Base-by-base conservation (phyloP, 1,140 invertebrate genomes). In the Conus betulinus region DNA sequence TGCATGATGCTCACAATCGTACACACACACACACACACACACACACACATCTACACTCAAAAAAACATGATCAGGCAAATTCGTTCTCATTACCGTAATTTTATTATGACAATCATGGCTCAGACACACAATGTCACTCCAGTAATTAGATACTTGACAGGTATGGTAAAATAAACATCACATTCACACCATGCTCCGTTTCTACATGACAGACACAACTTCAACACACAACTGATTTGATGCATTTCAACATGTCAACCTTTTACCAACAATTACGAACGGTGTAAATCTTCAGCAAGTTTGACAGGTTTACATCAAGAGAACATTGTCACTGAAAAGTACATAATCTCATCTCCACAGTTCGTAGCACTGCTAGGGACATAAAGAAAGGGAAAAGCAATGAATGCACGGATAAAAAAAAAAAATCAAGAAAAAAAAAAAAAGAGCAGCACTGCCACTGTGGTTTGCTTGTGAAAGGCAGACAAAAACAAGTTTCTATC, bases 81-180 rank as follows among this genome's bases (percentile, higher is more conserved):
- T n/a, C 10, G 17, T 53, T 25, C n/a, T 84, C 25, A 63, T 63
- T 63, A 57, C 82, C 53, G 25, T 84, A 60, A 5, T 84, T 84
- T 84, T 84, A 84, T 84, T 84, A 84, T 84, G 82, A 84, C 82
- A 84, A 84, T 84, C 82, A 57, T 63, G 53, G 82, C n/a, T 84
- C 82, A 84, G 82, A 67, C 82, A 84, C 53, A 84, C 82, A 84
- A 67, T 27, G 57, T 63, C 82, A 84, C 67, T 71, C 82, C 82
- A 84, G 82, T 60, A 39, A n/a, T 83, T 27, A 51, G 76, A 51
- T 27, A 51, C 17, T 39, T 53, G 52, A 39, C 20, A 23, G 39
- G 79, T 81, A 81, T 81, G 23, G 51, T 81, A 81, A 39, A 81
- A 53, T 81, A 81, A 81, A 52, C 27, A 15, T 17, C 79, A 81